These are phyloP conservation scores for Gulo gulo DNA, from an alignment of 2,113 vertebrate species.

Conservation along the genomic window DNA sequence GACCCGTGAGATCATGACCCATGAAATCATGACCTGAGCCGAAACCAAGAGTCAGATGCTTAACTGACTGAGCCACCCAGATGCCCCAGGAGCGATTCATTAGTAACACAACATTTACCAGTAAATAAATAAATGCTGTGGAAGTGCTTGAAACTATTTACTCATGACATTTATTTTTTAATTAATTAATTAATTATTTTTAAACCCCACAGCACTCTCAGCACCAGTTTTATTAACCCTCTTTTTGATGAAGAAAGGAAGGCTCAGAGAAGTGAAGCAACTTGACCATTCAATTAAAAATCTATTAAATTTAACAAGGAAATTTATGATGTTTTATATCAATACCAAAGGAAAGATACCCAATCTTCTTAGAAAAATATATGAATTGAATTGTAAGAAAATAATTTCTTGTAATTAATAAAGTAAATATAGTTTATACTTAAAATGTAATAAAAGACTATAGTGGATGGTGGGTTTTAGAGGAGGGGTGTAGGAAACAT, in stretches of 20 bases:
- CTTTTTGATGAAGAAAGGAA: not conserved
- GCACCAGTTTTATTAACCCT: not conserved
- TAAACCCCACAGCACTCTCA: not conserved
- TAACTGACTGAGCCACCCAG: not conserved
- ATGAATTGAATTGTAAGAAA: not conserved
- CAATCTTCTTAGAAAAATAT: slow-evolving; percentile 9
- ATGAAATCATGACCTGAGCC: not conserved
- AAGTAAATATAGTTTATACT: not conserved
- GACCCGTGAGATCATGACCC: no score
- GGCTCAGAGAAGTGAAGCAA: not conserved
- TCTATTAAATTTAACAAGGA: not conserved
- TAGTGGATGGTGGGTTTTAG: not conserved
- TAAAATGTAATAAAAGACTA: not conserved
- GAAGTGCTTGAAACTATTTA: not conserved
- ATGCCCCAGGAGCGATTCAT: not conserved
- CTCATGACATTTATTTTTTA: not conserved
- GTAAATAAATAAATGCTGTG: not conserved
- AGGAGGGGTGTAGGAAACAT: not conserved
- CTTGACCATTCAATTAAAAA: not conserved
- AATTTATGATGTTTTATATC: not conserved
- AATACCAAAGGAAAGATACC: not conserved
- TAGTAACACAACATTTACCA: not conserved
- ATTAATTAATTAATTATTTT: not conserved
- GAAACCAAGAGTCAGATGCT: not conserved
- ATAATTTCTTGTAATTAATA: not conserved